A percentile compares a stretch with the other conserved stretches of the same genome.
phyloP scores from a whole-genome alignment of 2,113 vertebrate species.

The Zootoca vivipara region DNA sequence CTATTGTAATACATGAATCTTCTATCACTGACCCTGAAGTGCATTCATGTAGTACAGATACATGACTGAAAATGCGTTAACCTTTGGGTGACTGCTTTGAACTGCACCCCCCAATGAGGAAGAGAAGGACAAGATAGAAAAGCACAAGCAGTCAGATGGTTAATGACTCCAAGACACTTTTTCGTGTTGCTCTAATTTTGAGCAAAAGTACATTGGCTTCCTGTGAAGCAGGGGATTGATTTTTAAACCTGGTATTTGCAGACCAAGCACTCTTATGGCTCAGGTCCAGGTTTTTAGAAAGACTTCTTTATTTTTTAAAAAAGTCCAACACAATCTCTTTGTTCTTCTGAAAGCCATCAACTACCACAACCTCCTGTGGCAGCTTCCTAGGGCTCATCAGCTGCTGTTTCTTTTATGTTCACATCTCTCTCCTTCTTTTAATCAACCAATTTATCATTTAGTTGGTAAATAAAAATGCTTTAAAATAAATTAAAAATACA shows the following conservation, averaged over 20 bases:
- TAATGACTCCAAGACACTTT: constrained; percentile 58
- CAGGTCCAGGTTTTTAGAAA: constrained; percentile 59
- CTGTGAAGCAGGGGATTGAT: constrained; percentile 67
- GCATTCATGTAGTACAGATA: constrained; percentile 27
- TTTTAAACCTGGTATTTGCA: constrained; percentile 68
- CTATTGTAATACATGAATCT: constrained; percentile 47
- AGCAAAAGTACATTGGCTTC: constrained; percentile 63
- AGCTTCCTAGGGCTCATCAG: constrained; percentile 43
- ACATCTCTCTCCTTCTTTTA: constrained; percentile 14
- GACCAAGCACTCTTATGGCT: constrained; percentile 62
- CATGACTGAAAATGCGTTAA: constrained; percentile 32
- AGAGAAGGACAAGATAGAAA: neutral
- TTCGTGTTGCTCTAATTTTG: constrained; percentile 63
- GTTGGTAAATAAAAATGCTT: neutral
- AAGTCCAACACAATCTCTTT: constrained; percentile 61
- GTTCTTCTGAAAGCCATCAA: constrained; percentile 65
- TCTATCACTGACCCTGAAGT: constrained; percentile 34
- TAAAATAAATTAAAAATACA: no score
- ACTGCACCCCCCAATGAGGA: neutral
- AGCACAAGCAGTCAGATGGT: constrained; percentile 42
- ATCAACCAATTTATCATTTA: constrained; percentile 27
- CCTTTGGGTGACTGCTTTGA: constrained; percentile 12
- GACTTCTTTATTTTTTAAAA: constrained; percentile 54
- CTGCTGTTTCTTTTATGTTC: constrained; percentile 25
- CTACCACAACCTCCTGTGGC: constrained; percentile 46